Conservation (phyloP, 53 echinoderm and acorn worm species). For the Hippasteria phrygiana region DNA sequence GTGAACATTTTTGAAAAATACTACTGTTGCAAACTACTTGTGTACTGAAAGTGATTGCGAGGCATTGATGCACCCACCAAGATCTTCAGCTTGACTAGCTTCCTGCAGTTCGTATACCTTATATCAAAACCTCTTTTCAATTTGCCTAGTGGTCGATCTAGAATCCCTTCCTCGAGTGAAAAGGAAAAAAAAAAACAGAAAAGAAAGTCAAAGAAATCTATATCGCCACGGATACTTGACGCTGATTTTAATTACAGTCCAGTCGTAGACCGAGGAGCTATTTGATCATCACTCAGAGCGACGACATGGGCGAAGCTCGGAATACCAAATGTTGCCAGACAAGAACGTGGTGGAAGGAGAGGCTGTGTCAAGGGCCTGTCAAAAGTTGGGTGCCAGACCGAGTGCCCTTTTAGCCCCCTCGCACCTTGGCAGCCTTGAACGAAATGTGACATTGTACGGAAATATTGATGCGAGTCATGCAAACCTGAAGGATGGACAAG, state of each 20-base stretch:
- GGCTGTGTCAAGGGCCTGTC: background rate
- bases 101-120: no score
- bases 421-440: no score
- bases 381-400: background rate
- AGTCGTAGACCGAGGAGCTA: constrained; percentile 9
- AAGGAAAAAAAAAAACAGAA: background rate
- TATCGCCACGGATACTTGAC: background rate
- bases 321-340: background rate
- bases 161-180: background rate
- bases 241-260: constrained; percentile 38
- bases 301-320: background rate
- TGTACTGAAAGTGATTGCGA: no score
- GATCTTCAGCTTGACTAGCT: no score
- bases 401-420: no score
- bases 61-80: background rate
- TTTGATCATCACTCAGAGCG: constrained; percentile 41
- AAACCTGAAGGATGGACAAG: no score
- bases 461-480: no score
- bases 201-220: constrained; percentile 2
- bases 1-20: no score
- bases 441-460: no score
- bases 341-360: background rate
- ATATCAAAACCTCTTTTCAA: background rate
- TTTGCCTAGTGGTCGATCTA: background rate
- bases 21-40: no score